A percentile compares a stretch with the other conserved stretches of the same genome.
Evolutionary conservation across 2,113 vertebrate genomes (phyloP).

Genomic region (Poecilia latipinna): DNA sequence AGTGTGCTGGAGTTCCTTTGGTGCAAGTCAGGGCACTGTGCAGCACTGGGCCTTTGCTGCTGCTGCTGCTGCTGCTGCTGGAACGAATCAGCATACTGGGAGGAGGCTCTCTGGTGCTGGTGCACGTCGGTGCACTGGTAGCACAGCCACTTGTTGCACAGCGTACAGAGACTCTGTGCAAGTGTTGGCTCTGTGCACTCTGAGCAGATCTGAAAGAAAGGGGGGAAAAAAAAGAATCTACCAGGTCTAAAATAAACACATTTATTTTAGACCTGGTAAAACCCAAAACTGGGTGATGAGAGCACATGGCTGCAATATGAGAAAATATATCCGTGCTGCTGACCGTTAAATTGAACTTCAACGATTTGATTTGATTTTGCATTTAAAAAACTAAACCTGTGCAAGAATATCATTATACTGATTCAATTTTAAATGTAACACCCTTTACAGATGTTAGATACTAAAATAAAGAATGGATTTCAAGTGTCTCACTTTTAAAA

Average conservation of each 20-base stretch:
- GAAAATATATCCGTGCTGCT: constrained; percentile 18
- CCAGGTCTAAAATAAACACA: neutral
- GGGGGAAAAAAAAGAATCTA: neutral
- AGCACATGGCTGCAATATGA: constrained; percentile 32
- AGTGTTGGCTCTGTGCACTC: constrained; percentile 78
- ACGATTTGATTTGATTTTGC: constrained; percentile 1
- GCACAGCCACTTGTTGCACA: constrained; percentile 85
- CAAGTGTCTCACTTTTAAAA: neutral
- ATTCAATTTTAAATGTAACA: neutral
- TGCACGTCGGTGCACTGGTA: constrained; percentile 84
- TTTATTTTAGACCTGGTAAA: no score
- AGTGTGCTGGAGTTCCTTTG: constrained; percentile 62
- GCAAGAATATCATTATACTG: neutral
- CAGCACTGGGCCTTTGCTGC: constrained; percentile 56
- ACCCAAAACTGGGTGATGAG: constrained; percentile 19
- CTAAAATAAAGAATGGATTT: neutral
- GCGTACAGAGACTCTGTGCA: constrained; percentile 81
- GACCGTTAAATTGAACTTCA: constrained; percentile 35
- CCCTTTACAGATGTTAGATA: neutral
- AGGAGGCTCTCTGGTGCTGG: constrained; percentile 71
- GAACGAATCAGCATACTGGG: constrained; percentile 66
- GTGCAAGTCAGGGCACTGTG: constrained; percentile 65
- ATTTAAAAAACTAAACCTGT: constrained; percentile 5
- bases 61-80: constrained; percentile 57
- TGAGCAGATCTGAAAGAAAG: constrained; percentile 74